phyloP scores from a whole-genome alignment of 1,140 invertebrate genomes.

The Pantala flavescens region DNA sequence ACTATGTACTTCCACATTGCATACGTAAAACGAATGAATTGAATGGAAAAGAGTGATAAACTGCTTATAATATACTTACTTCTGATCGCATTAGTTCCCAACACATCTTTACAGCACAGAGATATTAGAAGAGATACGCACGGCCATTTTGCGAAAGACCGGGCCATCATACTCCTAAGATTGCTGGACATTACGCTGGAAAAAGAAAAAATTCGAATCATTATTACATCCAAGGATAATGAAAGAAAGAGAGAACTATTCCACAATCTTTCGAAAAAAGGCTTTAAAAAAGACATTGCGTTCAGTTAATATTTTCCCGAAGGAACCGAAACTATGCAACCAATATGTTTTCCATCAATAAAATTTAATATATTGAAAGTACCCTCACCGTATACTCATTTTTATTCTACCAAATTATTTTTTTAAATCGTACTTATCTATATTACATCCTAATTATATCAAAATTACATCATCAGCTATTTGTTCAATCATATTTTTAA shows the following conservation, averaged over 20 bases:
- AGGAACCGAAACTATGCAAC: neutral
- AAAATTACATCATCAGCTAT: too few relatives aligned
- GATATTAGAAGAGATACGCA: neutral
- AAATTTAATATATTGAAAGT: neutral
- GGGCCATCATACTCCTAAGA: neutral
- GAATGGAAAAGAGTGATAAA: too few relatives aligned
- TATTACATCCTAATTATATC: too few relatives aligned
- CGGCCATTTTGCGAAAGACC: neutral
- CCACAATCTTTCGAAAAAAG: neutral
- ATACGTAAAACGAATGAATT: too few relatives aligned
- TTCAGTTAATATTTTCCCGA: too few relatives aligned
- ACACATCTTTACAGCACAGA: neutral
- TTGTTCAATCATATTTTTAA: too few relatives aligned
- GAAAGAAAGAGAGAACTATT: neutral
- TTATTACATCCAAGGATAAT: neutral
- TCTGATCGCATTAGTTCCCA: neutral
- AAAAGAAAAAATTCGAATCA: neutral
- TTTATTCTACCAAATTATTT: too few relatives aligned
- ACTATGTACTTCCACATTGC: too few relatives aligned
- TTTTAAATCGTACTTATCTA: too few relatives aligned
- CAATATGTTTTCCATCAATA: neutral
- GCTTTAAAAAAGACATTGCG: too few relatives aligned
- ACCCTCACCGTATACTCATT: neutral
- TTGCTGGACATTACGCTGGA: neutral
- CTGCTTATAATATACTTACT: neutral